Percentiles rank a stretch among this genome's conserved stretches.
phyloP scores from a whole-genome alignment of 2,113 vertebrate species.

The Cephalopholis sonnerati region DNA sequence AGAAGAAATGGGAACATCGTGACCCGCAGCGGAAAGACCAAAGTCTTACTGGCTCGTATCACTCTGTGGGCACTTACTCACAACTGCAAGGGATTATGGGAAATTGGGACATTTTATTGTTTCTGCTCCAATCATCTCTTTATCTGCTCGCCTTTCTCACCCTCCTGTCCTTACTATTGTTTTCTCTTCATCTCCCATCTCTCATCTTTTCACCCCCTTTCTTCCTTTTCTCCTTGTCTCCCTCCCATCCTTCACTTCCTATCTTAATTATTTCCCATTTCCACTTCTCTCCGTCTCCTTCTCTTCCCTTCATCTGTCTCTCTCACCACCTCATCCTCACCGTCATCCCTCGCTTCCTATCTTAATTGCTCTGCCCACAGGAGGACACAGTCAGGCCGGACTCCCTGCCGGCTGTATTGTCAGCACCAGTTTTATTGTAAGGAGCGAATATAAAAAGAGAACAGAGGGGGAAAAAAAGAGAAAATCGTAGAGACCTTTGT shows the following conservation, averaged over 20 bases:
- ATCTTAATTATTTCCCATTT: conserved; percentile 47
- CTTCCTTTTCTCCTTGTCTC: neutral
- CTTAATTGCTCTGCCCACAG: conserved; percentile 56
- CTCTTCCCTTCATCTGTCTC: conserved; percentile 33
- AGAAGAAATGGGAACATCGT: conserved; percentile 55
- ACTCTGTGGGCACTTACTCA: conserved; percentile 48
- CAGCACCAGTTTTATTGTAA: conserved; percentile 29
- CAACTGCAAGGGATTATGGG: conserved; percentile 66
- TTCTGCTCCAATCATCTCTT: conserved; percentile 56
- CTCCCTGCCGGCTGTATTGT: conserved; percentile 34
- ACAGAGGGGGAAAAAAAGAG: conserved; percentile 15
- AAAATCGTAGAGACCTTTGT: conserved; percentile 42
- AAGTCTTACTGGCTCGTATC: conserved; percentile 48
- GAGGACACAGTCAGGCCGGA: conserved; percentile 26
- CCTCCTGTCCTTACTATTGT: conserved; percentile 8
- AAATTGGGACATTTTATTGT: conserved; percentile 68
- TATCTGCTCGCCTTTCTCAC: conserved; percentile 27
- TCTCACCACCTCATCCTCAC: conserved; percentile 23
- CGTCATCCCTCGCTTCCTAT: conserved; percentile 41
- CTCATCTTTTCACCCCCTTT: neutral
- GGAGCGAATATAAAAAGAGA: conserved; percentile 29
- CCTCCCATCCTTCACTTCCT: neutral
- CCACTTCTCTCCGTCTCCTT: conserved; percentile 2
- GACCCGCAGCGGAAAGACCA: conserved; percentile 35
- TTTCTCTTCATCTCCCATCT: conserved; percentile 19